Conservation (phyloP, 2,888 invertebrate genomes). For the Isoperla grammatica region DNA sequence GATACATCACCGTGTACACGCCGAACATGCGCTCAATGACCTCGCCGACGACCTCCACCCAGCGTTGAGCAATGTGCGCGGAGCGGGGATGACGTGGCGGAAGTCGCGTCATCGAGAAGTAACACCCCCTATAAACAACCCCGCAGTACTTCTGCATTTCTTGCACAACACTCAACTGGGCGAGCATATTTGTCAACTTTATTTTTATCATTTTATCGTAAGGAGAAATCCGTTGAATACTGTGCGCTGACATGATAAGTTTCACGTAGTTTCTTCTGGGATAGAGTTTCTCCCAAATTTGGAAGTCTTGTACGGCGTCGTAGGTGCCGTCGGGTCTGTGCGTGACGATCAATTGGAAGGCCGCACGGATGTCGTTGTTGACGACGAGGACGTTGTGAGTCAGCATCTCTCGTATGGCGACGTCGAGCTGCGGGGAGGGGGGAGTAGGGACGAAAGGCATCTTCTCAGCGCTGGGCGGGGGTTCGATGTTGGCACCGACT, state of each 20-base stretch:
- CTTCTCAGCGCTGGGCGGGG: no score
- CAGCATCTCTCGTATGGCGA: neutral
- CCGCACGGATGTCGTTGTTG: neutral
- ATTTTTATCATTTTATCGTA: conserved; percentile 9
- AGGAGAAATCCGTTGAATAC: conserved; percentile 1
- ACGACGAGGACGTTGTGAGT: neutral
- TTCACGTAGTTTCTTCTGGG: neutral
- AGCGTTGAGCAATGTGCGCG: neutral
- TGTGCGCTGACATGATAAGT: neutral
- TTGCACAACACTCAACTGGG: neutral
- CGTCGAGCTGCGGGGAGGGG: neutral
- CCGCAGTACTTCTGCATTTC: neutral
- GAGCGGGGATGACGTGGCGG: neutral
- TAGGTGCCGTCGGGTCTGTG: neutral
- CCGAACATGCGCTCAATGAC: neutral
- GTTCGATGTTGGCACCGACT: neutral
- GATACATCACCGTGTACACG: neutral
- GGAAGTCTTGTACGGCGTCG: neutral
- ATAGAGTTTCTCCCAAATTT: neutral
- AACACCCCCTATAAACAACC: neutral
- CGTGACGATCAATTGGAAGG: neutral
- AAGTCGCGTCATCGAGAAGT: conserved; percentile 4
- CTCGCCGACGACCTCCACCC: conserved; percentile 1
- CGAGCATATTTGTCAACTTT: neutral
- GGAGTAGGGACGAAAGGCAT: neutral